Evolutionary conservation across 23 tunicate genomes (phyloP).

Genomic region (Ciona savignyi): DNA sequence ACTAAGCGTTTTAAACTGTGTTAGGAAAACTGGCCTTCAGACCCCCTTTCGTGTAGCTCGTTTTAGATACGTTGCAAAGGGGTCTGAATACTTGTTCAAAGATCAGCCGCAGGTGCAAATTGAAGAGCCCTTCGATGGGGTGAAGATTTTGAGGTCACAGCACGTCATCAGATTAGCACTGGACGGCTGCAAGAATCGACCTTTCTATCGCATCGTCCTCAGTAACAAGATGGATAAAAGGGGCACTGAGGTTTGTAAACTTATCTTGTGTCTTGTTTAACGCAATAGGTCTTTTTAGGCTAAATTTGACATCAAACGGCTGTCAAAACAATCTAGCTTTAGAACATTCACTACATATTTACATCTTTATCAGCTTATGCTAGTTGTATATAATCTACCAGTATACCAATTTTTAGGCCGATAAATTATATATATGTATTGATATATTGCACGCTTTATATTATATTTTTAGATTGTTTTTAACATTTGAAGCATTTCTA

Average conservation of each 20-base stretch:
- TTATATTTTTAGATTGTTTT: no score
- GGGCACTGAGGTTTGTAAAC: constrained; percentile 34
- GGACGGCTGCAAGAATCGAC: constrained; percentile 67
- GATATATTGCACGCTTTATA: no score
- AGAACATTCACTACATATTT: no score
- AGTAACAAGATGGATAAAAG: constrained; percentile 7
- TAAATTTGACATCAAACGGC: no score
- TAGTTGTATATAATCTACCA: no score
- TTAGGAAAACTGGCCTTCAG: constrained; percentile 16
- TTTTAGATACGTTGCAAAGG: constrained; percentile 36
- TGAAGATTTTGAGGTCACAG: neutral
- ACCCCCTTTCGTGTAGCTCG: constrained; percentile 34
- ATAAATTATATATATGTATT: no score
- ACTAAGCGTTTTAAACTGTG: neutral
- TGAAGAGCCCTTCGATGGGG: constrained; percentile 29
- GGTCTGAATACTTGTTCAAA: constrained; percentile 35
- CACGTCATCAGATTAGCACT: constrained; percentile 43
- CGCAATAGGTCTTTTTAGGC: no score
- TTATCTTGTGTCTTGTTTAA: no score
- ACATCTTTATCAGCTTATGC: no score
- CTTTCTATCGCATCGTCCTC: constrained; percentile 49
- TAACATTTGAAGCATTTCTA: no score
- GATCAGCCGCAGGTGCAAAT: constrained; percentile 7
- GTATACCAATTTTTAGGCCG: no score
- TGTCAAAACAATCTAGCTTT: no score